Evolutionary conservation across 2,888 invertebrate species (phyloP), one percentile per base, ranked within the genome.

Genomic region (Dryocosmus kuriphilus): DNA sequence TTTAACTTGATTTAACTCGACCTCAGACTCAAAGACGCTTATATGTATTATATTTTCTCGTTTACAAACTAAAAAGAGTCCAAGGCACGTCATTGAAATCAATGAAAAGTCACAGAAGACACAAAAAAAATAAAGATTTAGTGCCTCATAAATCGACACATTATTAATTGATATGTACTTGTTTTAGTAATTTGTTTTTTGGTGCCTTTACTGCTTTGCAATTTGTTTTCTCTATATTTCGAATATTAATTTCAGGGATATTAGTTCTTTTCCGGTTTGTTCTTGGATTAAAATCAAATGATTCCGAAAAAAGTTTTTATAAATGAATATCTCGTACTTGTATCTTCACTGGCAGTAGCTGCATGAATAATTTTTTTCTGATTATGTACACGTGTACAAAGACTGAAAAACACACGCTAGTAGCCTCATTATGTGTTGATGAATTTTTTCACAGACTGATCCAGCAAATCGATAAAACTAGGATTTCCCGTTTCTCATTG

Each of bases 61-160:
- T 46, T 67, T 46, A 67, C 46, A 27, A 67, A 67, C 67, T 67
- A 46, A 67, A 67, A 67, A 67, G 67, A 67, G 67, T 67, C 67
- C 67, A 51, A 71, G 71, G 71, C 71, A 71, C 46, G 71, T 46
- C 71, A 71, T 71, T 71, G 51, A 71, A n/a, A 71, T 71, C 71
- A 51, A 46, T 71, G 71, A 71, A 71, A 71, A 71, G 30, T 51
- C 30, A 0, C 27, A 67, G 41, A 46, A 67, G 27, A 41, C 30
- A 41, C n/a, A 65, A 67, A 67, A 67, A 46, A 71, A 71, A 46
- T 24, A 24, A 67, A 41, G 65, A 67, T 71, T 71, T 71, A 71
- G 30, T 71, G 19, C 46, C 46, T 71, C 71, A 30, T 71, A 71
- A 71, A 71, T 27, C 46, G 19, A 27, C 30, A 14, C 19, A 27